Conservation (phyloP, 2,113 vertebrate genomes). For the Gopherus evgoodei region DNA sequence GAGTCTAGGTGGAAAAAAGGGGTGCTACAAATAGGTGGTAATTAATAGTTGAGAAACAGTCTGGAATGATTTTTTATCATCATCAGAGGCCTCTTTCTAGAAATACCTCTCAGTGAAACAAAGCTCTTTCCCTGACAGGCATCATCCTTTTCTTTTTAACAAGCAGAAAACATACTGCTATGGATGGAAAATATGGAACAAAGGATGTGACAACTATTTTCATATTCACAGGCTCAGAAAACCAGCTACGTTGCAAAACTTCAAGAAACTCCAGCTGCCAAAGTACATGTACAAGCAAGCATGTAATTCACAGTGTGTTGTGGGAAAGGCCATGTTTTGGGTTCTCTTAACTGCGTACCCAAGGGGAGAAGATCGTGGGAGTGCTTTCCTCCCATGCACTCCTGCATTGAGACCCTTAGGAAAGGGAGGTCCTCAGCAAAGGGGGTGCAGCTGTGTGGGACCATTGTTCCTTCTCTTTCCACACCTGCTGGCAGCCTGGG, state of each 20-base stretch:
- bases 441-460: not conserved
- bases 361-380: too few relatives aligned
- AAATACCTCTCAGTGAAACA: constrained; percentile 17
- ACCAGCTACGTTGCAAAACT: not conserved
- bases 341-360: not conserved
- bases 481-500: not conserved
- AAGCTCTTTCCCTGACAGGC: constrained; percentile 7
- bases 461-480: not conserved
- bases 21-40: constrained; percentile 25
- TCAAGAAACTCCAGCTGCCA: not conserved
- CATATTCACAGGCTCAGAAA: not conserved
- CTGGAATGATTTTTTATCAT: constrained; percentile 50
- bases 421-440: too few relatives aligned
- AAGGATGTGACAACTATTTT: not conserved
- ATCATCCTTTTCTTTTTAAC: constrained; percentile 49
- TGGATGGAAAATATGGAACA: not conserved
- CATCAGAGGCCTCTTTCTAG: constrained; percentile 25
- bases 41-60: constrained; percentile 45
- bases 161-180: constrained; percentile 28
- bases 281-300: not conserved
- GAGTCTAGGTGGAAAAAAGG: not conserved
- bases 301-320: not conserved
- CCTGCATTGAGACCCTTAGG: too few relatives aligned
- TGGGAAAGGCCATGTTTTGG: not conserved
- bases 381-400: too few relatives aligned